Conservation (phyloP, 2,888 invertebrate species). For the Phrixothrix hirtus region DNA sequence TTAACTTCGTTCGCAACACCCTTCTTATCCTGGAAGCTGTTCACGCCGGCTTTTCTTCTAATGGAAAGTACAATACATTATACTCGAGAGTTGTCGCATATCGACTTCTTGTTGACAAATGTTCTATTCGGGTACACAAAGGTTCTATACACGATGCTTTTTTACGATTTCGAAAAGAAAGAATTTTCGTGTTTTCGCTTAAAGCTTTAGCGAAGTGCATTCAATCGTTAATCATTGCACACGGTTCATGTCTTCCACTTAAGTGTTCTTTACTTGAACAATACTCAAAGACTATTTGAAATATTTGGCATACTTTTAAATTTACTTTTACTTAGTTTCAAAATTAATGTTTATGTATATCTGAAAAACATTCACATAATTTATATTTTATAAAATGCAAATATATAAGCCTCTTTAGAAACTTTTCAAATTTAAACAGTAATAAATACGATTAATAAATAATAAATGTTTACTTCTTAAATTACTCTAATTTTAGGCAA, state of each 20-base stretch:
- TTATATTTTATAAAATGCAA: too few relatives aligned
- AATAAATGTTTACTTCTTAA: too few relatives aligned
- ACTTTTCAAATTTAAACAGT: too few relatives aligned
- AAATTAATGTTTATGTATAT: too few relatives aligned
- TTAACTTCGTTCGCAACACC: slow-evolving; percentile 2
- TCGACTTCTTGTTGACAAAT: slow-evolving; percentile 55
- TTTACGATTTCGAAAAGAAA: slow-evolving; percentile 52
- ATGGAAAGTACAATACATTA: slow-evolving; percentile 56
- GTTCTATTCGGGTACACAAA: slow-evolving; percentile 52
- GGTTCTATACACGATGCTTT: slow-evolving; percentile 45
- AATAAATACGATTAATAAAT: too few relatives aligned
- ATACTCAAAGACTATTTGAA: slow-evolving; percentile 14
- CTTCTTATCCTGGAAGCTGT: too few relatives aligned
- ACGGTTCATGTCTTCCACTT: slow-evolving; percentile 47
- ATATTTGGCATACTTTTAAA: slow-evolving; percentile 4
- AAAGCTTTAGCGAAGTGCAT: slow-evolving; percentile 53
- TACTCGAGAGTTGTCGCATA: slow-evolving; percentile 43
- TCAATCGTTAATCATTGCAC: slow-evolving; percentile 57
- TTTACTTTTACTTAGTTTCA: background rate
- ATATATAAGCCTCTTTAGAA: too few relatives aligned
- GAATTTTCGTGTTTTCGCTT: slow-evolving; percentile 56
- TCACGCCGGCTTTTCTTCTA: slow-evolving; percentile 43
- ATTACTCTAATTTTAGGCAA: too few relatives aligned
- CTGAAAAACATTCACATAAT: too few relatives aligned
- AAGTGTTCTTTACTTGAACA: slow-evolving; percentile 40